These are phyloP conservation scores for Falco peregrinus DNA, from an alignment of 2,797 vertebrate species.

Conservation along the genomic window DNA sequence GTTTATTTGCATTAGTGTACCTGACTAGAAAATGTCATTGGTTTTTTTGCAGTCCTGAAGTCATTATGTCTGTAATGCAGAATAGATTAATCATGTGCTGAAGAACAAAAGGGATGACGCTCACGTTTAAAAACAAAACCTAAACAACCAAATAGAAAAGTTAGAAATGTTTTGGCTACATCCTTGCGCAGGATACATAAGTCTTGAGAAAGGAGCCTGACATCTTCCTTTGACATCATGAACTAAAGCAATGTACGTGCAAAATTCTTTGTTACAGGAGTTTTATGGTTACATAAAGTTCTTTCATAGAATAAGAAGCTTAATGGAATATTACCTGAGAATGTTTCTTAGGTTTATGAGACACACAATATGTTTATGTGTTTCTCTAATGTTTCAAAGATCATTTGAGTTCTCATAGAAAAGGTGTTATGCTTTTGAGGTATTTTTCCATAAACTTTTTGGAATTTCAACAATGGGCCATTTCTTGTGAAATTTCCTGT, in stretches of 20 bases:
- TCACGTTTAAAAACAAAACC: too few species aligned
- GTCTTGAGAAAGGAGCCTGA: background rate
- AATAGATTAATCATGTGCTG: background rate
- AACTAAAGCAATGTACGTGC: background rate
- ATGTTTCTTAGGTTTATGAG: background rate
- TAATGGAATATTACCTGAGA: background rate
- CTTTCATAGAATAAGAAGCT: background rate
- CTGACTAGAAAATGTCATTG: background rate
- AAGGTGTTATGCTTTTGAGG: background rate
- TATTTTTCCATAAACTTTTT: background rate
- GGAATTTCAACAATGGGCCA: background rate
- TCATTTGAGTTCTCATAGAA: background rate
- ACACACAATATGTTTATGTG: background rate
- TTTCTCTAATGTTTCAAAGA: background rate
- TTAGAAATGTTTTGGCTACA: background rate
- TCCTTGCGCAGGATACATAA: background rate
- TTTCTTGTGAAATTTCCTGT: background rate
- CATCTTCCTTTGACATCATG: background rate
- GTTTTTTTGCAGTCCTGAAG: background rate
- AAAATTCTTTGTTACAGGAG: background rate
- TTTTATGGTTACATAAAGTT: background rate
- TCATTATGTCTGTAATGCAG: background rate
- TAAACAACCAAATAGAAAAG: background rate
- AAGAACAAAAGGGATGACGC: background rate
- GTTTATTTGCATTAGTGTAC: background rate